phyloP scores from a whole-genome alignment of 2,113 vertebrate genomes.

The Pionites leucogaster region DNA sequence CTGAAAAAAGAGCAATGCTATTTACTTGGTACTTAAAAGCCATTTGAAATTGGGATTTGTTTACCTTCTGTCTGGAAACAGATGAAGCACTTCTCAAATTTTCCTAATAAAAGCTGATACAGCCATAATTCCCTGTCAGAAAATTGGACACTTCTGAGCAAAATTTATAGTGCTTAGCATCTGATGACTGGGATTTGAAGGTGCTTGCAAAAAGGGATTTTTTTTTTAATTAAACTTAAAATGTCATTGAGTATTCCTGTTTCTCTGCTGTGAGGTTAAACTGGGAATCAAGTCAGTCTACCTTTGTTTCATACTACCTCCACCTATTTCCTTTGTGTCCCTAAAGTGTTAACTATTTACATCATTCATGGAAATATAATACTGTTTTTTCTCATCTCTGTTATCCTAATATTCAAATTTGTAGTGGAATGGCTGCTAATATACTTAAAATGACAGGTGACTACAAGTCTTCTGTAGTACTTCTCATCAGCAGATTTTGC shows the following conservation, averaged over 20 bases:
- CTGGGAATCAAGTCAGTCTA: background rate
- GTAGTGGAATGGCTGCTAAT: background rate
- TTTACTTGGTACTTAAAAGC: background rate
- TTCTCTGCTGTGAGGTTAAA: background rate
- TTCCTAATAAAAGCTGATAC: background rate
- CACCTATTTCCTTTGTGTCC: background rate
- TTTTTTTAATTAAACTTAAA: background rate
- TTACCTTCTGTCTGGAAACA: background rate
- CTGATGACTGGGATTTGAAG: background rate
- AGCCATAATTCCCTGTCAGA: background rate
- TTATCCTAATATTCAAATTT: background rate
- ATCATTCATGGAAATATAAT: background rate
- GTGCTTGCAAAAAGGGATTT: background rate
- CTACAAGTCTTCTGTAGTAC: background rate
- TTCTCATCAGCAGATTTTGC: background rate
- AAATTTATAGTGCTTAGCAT: background rate
- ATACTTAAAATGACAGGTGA: no score
- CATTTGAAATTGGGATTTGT: background rate
- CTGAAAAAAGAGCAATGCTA: background rate
- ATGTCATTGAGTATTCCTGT: background rate
- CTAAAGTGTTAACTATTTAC: background rate
- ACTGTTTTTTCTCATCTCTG: background rate
- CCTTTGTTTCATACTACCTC: background rate
- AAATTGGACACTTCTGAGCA: background rate
- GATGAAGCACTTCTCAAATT: background rate